Conservation (phyloP, 1,140 invertebrate species). For the Bombyx mori region ASM3026992v2 NC_085131.1:4144001-4144500, state of each 20-base stretch:
- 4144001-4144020: too few relatives aligned
- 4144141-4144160: too few relatives aligned
- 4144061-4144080: too few relatives aligned
- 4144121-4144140: too few relatives aligned
- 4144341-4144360: constrained; percentile 84
- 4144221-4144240: constrained; percentile 69
- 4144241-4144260: constrained; percentile 72
- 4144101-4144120: too few relatives aligned
- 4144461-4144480: too few relatives aligned
- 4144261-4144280: constrained; percentile 58
- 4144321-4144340: constrained; percentile 83
- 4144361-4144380: constrained; percentile 85
- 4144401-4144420: constrained; percentile 69
- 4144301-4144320: constrained; percentile 71
- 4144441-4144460: too few relatives aligned
- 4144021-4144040: too few relatives aligned
- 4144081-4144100: too few relatives aligned
- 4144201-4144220: constrained; percentile 69
- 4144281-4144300: constrained; percentile 60
- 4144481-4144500: too few relatives aligned
- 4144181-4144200: constrained; percentile 67
- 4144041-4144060: too few relatives aligned
- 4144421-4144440: not conserved
- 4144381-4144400: constrained; percentile 93
- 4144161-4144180: not conserved